Percentiles rank a stretch among this genome's conserved stretches.
Evolutionary conservation across 2,888 invertebrate genomes (phyloP).

Genomic region (Orchestes rusci): DNA sequence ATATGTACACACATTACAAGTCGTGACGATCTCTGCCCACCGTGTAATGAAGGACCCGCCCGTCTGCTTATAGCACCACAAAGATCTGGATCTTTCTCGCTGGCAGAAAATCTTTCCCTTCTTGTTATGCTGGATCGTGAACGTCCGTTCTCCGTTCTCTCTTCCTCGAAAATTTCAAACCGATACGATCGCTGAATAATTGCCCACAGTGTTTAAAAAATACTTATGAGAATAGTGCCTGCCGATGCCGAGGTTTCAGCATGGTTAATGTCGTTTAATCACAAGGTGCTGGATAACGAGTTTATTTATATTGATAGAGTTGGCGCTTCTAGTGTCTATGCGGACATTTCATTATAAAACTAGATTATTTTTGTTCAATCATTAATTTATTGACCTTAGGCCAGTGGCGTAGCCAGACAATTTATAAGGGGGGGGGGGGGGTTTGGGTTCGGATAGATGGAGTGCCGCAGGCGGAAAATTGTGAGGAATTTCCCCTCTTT

Average conservation of each 20-base stretch:
- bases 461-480: no score
- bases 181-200: constrained; percentile 24
- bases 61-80: constrained; percentile 22
- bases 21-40: constrained; percentile 46
- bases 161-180: constrained; percentile 24
- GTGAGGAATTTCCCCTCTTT: no score
- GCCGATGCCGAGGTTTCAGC: no score
- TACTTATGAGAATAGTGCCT: constrained; percentile 23
- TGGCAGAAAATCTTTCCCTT: constrained; percentile 9
- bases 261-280: constrained; percentile 17
- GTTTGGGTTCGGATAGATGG: no score
- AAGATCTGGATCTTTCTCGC: constrained; percentile 24
- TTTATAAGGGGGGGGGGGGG: no score
- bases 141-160: constrained; percentile 13
- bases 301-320: no score
- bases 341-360: no score
- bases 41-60: constrained; percentile 43
- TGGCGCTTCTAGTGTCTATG: no score
- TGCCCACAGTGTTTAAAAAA: constrained; percentile 22
- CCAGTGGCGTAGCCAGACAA: no score
- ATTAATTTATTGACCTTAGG: no score
- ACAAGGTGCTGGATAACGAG: constrained; percentile 20
- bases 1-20: constrained; percentile 44
- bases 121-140: constrained; percentile 23
- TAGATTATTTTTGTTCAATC: no score